Percentiles rank a stretch among this genome's conserved stretches.
Evolutionary conservation across 2,888 invertebrate species (phyloP).

Genomic region (Dinocampus coccinellae): DNA sequence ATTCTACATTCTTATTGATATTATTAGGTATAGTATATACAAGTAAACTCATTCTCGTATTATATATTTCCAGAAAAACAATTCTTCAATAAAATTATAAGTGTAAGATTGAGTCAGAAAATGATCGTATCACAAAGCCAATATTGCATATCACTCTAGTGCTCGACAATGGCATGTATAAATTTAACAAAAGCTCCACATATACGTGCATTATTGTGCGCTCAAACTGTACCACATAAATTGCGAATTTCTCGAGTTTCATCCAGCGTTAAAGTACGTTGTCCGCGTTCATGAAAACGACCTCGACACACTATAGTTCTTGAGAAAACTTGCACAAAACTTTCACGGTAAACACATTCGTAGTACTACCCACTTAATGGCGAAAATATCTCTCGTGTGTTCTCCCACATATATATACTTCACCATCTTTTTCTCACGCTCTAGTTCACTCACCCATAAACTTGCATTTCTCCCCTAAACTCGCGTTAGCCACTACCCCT

Average conservation of each 20-base stretch:
- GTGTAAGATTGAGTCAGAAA: background rate
- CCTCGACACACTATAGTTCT: slow-evolving; percentile 45
- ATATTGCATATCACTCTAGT: background rate
- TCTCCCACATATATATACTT: background rate
- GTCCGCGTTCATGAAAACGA: slow-evolving; percentile 44
- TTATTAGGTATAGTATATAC: background rate
- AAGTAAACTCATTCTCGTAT: background rate
- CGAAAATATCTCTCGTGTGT: background rate
- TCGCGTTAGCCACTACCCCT: no score
- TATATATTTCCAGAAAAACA: background rate
- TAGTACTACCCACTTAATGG: slow-evolving; percentile 30
- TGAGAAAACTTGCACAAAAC: slow-evolving; percentile 46
- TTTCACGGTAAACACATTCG: slow-evolving; percentile 58
- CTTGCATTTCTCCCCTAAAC: background rate
- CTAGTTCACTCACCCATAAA: background rate
- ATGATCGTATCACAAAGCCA: background rate
- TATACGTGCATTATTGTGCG: background rate
- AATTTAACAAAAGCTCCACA: background rate
- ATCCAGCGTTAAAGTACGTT: slow-evolving; percentile 41
- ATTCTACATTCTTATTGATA: background rate
- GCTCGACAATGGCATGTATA: background rate
- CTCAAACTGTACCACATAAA: slow-evolving; percentile 41
- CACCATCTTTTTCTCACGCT: background rate
- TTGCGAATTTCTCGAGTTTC: slow-evolving; percentile 41
- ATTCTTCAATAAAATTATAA: background rate